Percentiles rank a stretch among this genome's conserved stretches.
Conservation (phyloP, 2,797 vertebrate species). For the Alouatta caraya region DNA sequence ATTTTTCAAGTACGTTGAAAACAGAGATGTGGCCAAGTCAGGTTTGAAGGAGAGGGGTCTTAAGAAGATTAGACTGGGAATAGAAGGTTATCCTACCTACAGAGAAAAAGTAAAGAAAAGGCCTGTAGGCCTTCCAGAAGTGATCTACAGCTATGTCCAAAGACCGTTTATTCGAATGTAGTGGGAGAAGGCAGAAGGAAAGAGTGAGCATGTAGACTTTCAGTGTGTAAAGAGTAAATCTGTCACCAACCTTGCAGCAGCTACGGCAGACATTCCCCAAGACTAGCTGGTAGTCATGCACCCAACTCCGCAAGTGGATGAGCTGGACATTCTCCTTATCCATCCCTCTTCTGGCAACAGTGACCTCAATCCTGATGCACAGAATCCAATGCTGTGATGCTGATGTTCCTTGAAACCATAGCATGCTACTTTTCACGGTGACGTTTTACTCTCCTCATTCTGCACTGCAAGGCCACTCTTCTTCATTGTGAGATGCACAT, state of each 20-base stretch:
- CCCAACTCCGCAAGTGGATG: constrained; percentile 95
- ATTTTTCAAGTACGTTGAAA: constrained; percentile 99
- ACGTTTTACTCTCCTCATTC: constrained; percentile 76
- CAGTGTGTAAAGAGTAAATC: constrained; percentile 99
- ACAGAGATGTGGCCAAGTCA: constrained; percentile 98
- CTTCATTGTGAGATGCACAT: constrained; percentile 80
- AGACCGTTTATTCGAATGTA: constrained; percentile 98
- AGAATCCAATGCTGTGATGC: constrained; percentile 91
- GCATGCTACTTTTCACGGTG: constrained; percentile 82
- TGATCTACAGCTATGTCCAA: constrained; percentile 99
- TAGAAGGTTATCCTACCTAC: constrained; percentile 99
- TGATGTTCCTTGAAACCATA: constrained; percentile 55
- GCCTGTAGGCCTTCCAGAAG: constrained; percentile 94
- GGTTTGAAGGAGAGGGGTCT: constrained; percentile 98
- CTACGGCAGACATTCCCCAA: constrained; percentile 96
- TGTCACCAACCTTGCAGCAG: constrained; percentile 95
- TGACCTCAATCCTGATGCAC: constrained; percentile 92
- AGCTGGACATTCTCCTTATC: constrained; percentile 95
- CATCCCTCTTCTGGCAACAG: constrained; percentile 89
- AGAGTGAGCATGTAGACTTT: constrained; percentile 97
- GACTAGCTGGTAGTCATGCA: constrained; percentile 96
- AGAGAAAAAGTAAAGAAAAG: constrained; percentile 99
- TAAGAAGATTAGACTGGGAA: constrained; percentile 98
- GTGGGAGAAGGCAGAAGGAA: constrained; percentile 98
- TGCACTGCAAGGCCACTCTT: constrained; percentile 80